Conservation (phyloP, 1,140 invertebrate species). For the Cydia fagiglandana region DNA sequence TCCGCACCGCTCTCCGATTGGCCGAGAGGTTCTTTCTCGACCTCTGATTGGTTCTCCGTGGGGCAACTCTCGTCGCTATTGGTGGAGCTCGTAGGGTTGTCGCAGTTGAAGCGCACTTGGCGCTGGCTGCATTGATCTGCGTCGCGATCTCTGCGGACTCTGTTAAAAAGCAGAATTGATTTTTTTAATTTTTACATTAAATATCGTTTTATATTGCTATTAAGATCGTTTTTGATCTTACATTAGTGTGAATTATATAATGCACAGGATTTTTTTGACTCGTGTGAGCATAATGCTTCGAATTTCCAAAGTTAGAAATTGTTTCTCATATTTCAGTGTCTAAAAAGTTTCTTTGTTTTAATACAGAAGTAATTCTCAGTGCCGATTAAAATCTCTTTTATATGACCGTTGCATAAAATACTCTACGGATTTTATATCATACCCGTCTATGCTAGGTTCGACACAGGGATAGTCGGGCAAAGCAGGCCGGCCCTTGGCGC, state of each 20-base stretch:
- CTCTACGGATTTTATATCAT: background rate
- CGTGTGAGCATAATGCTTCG: no score
- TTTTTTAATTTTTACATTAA: background rate
- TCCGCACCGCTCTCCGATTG: background rate
- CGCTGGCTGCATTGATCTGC: slow-evolving; percentile 32
- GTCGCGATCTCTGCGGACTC: background rate
- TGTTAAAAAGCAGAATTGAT: background rate
- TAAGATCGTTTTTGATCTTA: no score
- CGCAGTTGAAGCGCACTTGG: slow-evolving; percentile 59
- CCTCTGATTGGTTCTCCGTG: slow-evolving; percentile 45
- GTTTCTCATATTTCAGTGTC: no score
- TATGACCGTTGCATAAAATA: background rate
- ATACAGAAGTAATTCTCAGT: no score
- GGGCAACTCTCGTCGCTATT: slow-evolving; percentile 58
- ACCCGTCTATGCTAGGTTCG: slow-evolving; percentile 38
- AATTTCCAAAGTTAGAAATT: no score
- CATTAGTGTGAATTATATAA: no score
- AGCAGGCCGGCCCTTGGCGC: slow-evolving; percentile 40
- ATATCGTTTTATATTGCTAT: no score
- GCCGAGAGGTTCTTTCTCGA: slow-evolving; percentile 32
- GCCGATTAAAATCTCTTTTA: no score
- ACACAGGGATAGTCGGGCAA: slow-evolving; percentile 39
- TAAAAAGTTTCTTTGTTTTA: no score
- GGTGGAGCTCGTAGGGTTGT: slow-evolving; percentile 57
- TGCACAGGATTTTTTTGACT: no score